Conservation (phyloP, 2,888 invertebrate genomes). For the Orchesella flavescens region DNA sequence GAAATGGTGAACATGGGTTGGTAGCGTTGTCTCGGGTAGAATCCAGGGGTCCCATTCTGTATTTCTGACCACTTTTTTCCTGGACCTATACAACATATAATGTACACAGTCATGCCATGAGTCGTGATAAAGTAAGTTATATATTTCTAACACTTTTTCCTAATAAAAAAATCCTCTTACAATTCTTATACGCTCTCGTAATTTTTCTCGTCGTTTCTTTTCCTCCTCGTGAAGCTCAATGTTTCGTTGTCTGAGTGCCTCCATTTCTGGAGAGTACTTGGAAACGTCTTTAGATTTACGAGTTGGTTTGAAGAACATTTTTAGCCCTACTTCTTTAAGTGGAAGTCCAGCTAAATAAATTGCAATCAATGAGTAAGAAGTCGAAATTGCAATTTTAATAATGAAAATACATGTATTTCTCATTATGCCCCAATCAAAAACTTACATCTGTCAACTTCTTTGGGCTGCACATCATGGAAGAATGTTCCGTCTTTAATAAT, state of each 20-base stretch:
- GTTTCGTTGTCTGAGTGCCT: not conserved
- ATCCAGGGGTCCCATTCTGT: no score
- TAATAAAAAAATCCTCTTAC: not conserved
- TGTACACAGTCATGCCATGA: no score
- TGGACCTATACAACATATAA: not conserved
- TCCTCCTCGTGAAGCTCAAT: not conserved
- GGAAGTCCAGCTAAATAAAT: not conserved
- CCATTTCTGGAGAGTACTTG: slow-evolving; percentile 33
- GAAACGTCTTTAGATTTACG: not conserved
- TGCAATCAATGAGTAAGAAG: not conserved
- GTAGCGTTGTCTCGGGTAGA: no score
- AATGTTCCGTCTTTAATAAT: slow-evolving; percentile 17
- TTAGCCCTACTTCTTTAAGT: not conserved
- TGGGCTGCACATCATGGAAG: not conserved
- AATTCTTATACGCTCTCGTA: not conserved
- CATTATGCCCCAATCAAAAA: not conserved
- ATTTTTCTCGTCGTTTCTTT: not conserved
- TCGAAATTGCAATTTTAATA: not conserved
- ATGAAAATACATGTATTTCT: not conserved
- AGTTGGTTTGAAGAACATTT: no score
- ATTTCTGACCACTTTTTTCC: slow-evolving; percentile 6
- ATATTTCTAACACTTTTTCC: no score
- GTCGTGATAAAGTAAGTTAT: no score
- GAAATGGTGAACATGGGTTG: not conserved
- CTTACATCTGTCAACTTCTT: not conserved